These are phyloP conservation scores for Solenopsis fugax DNA, from an alignment of 1,140 invertebrate genomes.

Conservation along the genomic window DNA sequence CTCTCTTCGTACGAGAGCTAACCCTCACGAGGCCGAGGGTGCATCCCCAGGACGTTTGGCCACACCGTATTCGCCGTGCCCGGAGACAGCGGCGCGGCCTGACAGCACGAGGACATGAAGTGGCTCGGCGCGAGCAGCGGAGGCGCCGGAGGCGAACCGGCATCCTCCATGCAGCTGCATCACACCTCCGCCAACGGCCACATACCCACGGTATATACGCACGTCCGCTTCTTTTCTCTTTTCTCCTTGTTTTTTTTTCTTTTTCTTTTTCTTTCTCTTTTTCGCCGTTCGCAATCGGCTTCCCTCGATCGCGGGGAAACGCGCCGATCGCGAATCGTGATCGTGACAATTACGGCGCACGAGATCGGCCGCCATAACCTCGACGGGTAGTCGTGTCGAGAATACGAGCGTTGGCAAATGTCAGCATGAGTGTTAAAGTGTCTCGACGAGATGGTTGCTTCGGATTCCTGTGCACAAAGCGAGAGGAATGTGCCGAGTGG, in stretches of 20 bases:
- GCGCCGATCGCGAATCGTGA: neutral
- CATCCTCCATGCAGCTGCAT: slow-evolving; percentile 86
- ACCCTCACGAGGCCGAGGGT: slow-evolving; percentile 67
- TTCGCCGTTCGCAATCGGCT: slow-evolving; percentile 12
- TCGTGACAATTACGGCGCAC: neutral
- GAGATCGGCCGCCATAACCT: slow-evolving; percentile 68
- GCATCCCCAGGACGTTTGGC: slow-evolving; percentile 26
- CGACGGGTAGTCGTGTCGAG: neutral
- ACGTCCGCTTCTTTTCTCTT: neutral
- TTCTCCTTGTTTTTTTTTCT: neutral
- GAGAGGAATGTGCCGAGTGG: neutral
- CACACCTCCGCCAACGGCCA: slow-evolving; percentile 85
- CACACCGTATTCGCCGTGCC: slow-evolving; percentile 53
- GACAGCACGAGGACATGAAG: slow-evolving; percentile 83
- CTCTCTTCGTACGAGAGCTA: slow-evolving; percentile 64
- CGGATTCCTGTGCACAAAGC: neutral
- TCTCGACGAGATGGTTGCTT: neutral
- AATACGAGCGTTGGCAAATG: slow-evolving; percentile 38
- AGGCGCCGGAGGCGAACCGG: slow-evolving; percentile 84
- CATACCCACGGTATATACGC: slow-evolving; percentile 82
- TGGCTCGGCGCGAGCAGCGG: slow-evolving; percentile 85
- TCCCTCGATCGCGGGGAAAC: neutral
- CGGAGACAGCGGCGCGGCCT: slow-evolving; percentile 67
- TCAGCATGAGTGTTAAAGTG: slow-evolving; percentile 28
- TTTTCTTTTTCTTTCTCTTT: neutral